phyloP scores from a whole-genome alignment of 2,113 vertebrate genomes.

The Gymnarchus niloticus region DNA sequence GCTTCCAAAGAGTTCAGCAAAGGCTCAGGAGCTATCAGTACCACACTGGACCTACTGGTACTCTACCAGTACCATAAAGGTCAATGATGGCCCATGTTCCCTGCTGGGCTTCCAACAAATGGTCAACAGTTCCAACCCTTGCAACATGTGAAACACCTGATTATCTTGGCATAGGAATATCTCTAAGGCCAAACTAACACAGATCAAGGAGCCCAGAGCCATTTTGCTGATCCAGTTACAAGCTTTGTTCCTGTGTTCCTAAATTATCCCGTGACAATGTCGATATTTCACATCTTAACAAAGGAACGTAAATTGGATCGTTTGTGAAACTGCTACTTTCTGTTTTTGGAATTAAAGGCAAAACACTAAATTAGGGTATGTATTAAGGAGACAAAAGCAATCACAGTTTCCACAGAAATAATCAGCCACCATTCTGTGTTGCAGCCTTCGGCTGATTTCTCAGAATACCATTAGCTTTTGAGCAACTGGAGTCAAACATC shows the following conservation, averaged over 20 bases:
- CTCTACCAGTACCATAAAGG: background rate
- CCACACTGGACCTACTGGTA: background rate
- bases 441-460: background rate
- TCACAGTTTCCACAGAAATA: background rate
- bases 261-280: background rate
- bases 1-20: no score
- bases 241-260: background rate
- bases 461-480: background rate
- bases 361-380: slow-evolving; percentile 19
- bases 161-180: no score
- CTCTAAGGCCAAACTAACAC: background rate
- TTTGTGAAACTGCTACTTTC: background rate
- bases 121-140: no score
- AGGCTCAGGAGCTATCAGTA: no score
- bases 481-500: background rate
- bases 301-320: background rate
- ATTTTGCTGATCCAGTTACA: background rate
- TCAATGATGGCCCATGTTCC: background rate
- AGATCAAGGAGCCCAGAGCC: background rate
- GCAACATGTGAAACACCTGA: no score
- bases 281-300: slow-evolving; percentile 18
- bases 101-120: background rate
- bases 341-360: slow-evolving; percentile 8
- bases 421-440: background rate
- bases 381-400: slow-evolving; percentile 18